A percentile compares a stretch with the other conserved stretches of the same genome.
phyloP scores from a whole-genome alignment of 2,113 vertebrate genomes.

The Mustelus asterias region DNA sequence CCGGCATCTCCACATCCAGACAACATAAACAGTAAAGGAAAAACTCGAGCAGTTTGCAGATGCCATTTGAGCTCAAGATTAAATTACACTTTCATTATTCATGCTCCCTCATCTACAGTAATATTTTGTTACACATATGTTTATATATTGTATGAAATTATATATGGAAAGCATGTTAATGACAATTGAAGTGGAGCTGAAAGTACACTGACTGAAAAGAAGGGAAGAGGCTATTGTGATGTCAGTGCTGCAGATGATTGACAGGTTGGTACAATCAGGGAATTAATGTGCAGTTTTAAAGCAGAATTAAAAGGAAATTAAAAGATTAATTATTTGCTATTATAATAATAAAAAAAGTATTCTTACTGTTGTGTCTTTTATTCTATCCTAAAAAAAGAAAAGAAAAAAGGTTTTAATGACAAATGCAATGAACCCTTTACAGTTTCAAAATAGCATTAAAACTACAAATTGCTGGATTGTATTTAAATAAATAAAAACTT shows the following conservation, averaged over 20 bases:
- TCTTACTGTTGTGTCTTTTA: constrained; percentile 37
- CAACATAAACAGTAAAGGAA: not conserved
- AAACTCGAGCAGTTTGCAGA: not conserved
- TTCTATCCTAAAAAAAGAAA: constrained; percentile 38
- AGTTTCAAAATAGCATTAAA: constrained; percentile 10
- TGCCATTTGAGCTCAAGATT: not conserved
- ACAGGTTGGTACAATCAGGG: constrained; percentile 19
- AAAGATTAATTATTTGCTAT: constrained; percentile 24
- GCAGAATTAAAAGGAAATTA: constrained; percentile 34
- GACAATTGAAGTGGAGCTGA: not conserved
- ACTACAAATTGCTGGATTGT: constrained; percentile 16
- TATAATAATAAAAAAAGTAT: constrained; percentile 37
- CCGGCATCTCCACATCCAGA: not conserved
- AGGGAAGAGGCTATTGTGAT: not conserved
- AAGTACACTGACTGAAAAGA: not conserved
- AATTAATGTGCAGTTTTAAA: constrained; percentile 28
- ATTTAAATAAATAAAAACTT: not conserved
- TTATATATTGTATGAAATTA: not conserved
- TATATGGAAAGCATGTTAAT: not conserved
- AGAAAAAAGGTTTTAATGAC: constrained; percentile 35
- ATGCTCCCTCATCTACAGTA: not conserved
- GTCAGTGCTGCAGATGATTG: not conserved
- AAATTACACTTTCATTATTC: constrained; percentile 14
- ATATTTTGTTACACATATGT: not conserved
- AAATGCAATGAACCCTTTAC: constrained; percentile 33